phyloP scores from a whole-genome alignment of 2,888 invertebrate genomes.

The Bruchidius siliquastri region DNA sequence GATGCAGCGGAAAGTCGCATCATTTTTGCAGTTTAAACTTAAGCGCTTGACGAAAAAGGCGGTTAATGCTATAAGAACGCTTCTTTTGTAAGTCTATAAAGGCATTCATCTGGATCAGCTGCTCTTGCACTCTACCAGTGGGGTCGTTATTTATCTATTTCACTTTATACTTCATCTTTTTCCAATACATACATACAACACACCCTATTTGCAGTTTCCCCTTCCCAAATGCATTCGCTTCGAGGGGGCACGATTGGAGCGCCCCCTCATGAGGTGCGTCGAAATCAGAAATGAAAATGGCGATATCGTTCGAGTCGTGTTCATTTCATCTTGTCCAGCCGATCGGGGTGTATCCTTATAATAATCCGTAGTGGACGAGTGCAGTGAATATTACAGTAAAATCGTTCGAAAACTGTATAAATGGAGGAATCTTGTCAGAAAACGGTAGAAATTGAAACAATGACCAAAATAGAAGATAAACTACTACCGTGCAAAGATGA shows the following conservation, averaged over 20 bases:
- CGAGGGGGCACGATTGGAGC: constrained; percentile 18
- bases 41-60: not conserved
- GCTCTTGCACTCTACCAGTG: not conserved
- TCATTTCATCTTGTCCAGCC: constrained; percentile 36
- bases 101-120: not conserved
- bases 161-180: not conserved
- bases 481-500: constrained; percentile 47
- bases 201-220: not conserved
- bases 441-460: constrained; percentile 29
- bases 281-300: constrained; percentile 42
- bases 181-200: not conserved
- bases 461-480: constrained; percentile 25
- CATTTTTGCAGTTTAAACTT: no score
- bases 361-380: constrained; percentile 34
- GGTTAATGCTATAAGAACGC: not conserved
- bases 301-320: constrained; percentile 42
- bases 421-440: constrained; percentile 38
- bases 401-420: constrained; percentile 23
- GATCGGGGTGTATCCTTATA: constrained; percentile 34
- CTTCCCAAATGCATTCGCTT: not conserved
- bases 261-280: constrained; percentile 30
- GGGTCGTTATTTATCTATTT: not conserved
- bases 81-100: no score
- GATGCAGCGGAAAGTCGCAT: no score
- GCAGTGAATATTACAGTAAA: constrained; percentile 23